These are phyloP conservation scores for Pseudopleuronectes americanus DNA, from an alignment of 2,797 vertebrate genomes.

Conservation along the genomic window DNA sequence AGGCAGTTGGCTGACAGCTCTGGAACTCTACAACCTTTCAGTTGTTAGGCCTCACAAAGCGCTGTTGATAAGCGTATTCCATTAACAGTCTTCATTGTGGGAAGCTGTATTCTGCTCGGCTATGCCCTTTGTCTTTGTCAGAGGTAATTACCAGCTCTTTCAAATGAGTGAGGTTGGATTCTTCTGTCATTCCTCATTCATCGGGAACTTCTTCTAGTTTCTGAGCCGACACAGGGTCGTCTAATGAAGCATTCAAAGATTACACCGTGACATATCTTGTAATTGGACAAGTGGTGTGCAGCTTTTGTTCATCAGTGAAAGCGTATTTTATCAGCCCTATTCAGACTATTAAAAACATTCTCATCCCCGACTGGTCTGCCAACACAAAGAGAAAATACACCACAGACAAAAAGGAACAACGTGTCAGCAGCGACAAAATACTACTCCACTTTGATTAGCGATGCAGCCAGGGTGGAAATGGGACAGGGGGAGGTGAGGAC, in stretches of 20 bases:
- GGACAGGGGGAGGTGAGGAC: slow-evolving; percentile 1
- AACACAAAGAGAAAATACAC: slow-evolving; percentile 27
- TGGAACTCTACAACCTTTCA: slow-evolving; percentile 28
- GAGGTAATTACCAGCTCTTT: slow-evolving; percentile 51
- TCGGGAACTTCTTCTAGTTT: slow-evolving; percentile 15
- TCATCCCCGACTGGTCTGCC: slow-evolving; percentile 18
- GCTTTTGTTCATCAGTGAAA: slow-evolving; percentile 10
- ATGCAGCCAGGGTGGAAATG: too few relatives aligned
- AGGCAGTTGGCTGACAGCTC: slow-evolving; percentile 43
- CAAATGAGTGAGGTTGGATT: slow-evolving; percentile 1
- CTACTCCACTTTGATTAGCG: too few relatives aligned
- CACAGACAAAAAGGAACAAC: slow-evolving; percentile 21
- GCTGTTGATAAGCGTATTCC: slow-evolving; percentile 43
- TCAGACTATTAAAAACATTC: slow-evolving; percentile 39
- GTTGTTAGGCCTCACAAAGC: slow-evolving; percentile 37
- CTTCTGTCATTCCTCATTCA: slow-evolving; percentile 33
- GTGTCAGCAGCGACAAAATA: too few relatives aligned
- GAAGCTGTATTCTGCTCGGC: slow-evolving; percentile 13
- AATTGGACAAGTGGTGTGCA: neutral
- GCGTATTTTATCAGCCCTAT: slow-evolving; percentile 44
- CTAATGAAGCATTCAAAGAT: slow-evolving; percentile 57
- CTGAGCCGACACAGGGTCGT: slow-evolving; percentile 6
- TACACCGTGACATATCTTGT: slow-evolving; percentile 38
- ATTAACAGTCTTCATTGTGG: slow-evolving; percentile 15
- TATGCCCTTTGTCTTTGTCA: slow-evolving; percentile 48